These are phyloP conservation scores for Rhopalosiphum padi DNA, from an alignment of 1,140 invertebrate species.

Conservation along the genomic window DNA sequence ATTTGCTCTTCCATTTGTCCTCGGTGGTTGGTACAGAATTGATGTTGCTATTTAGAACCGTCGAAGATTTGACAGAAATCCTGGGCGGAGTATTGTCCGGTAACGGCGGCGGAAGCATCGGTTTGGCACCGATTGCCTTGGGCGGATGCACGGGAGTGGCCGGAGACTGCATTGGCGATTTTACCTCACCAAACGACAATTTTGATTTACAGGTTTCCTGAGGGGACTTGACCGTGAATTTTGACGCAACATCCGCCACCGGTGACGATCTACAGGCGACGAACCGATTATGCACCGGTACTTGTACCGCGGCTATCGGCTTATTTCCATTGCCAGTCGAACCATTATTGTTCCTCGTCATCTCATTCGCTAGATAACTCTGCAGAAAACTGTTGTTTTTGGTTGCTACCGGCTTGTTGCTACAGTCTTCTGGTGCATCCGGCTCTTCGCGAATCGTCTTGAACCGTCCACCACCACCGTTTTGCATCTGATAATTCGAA, in stretches of 20 bases:
- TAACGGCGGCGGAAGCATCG: background rate
- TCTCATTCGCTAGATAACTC: background rate
- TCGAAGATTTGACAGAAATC: background rate
- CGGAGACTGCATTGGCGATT: no score
- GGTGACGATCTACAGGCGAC: background rate
- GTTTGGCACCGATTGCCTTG: background rate
- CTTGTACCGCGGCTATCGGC: background rate
- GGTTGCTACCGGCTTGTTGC: background rate
- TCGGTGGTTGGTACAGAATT: background rate
- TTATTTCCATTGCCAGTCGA: background rate
- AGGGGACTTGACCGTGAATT: background rate
- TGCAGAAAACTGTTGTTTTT: slow-evolving; percentile 50
- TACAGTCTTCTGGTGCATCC: background rate
- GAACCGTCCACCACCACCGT: slow-evolving; percentile 9
- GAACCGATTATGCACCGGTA: background rate
- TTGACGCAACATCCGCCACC: background rate
- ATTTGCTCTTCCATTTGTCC: slow-evolving; percentile 72
- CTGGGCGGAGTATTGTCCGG: background rate
- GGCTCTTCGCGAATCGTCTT: slow-evolving; percentile 39
- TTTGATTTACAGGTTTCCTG: background rate
- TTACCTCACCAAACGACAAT: background rate
- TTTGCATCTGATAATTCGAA: background rate
- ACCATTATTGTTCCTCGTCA: background rate
- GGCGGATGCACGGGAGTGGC: background rate
- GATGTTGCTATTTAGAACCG: background rate